Evolutionary conservation across 1,140 invertebrate species (phyloP).

Genomic region (Eufriesea mexicana): DNA sequence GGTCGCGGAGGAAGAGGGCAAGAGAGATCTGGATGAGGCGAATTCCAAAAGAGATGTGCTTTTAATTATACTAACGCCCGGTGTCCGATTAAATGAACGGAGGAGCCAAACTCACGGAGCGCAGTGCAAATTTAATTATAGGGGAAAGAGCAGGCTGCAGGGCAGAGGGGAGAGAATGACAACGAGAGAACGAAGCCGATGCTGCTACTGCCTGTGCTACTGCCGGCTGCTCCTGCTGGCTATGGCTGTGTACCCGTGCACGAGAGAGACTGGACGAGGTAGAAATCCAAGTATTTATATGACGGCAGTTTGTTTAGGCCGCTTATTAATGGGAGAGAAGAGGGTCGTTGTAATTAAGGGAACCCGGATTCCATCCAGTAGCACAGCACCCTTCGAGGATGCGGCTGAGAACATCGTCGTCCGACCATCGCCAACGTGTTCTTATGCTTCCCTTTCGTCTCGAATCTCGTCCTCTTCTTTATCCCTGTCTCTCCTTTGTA

Average conservation of each 20-base stretch:
- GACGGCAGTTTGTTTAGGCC: constrained; percentile 76
- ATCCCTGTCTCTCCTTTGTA: no score
- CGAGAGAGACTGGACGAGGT: constrained; percentile 56
- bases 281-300: constrained; percentile 77
- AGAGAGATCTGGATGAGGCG: constrained; percentile 54
- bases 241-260: background rate
- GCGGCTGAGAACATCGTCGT: constrained; percentile 37
- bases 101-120: constrained; percentile 71
- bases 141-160: constrained; percentile 51
- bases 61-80: constrained; percentile 78
- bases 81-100: constrained; percentile 79
- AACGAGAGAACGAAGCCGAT: constrained; percentile 48
- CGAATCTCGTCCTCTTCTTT: background rate
- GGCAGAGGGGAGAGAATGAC: constrained; percentile 28
- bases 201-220: background rate
- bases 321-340: constrained; percentile 76
- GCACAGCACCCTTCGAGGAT: constrained; percentile 46
- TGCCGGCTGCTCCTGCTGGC: no score
- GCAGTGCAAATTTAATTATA: constrained; percentile 79
- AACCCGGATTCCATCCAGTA: constrained; percentile 70
- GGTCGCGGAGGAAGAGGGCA: background rate
- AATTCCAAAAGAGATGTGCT: constrained; percentile 78
- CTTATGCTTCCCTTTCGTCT: constrained; percentile 13
- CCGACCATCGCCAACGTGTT: constrained; percentile 24
- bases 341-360: constrained; percentile 77